Percentiles rank a stretch among this genome's conserved stretches.
These are phyloP conservation scores for Drosophila kohkoa DNA, from an alignment of 1,140 invertebrate species.

Conservation along the genomic window DNA sequence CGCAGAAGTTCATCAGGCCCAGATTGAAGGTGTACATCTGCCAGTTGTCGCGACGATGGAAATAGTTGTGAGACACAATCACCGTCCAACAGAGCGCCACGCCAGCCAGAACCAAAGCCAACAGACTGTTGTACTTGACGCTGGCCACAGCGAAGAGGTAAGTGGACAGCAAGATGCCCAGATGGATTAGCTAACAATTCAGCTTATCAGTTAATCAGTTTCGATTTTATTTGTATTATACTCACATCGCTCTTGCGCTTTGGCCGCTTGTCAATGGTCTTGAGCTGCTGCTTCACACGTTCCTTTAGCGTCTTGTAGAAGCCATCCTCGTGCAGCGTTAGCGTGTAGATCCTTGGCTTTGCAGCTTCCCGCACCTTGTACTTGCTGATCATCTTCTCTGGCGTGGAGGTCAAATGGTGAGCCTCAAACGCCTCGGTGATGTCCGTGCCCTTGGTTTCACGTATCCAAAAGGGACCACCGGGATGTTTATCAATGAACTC, in stretches of 20 bases:
- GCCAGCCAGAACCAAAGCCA: conserved; percentile 85
- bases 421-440: conserved; percentile 90
- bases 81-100: conserved; percentile 86
- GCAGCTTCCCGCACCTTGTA: conserved; percentile 87
- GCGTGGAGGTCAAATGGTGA: conserved; percentile 86
- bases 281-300: conserved; percentile 85
- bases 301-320: conserved; percentile 89
- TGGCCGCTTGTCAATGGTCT: conserved; percentile 84
- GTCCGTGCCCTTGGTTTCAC: conserved; percentile 88
- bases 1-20: conserved; percentile 87
- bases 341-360: conserved; percentile 86
- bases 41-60: conserved; percentile 92
- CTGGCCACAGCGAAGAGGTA: conserved; percentile 86
- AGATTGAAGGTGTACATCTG: conserved; percentile 93
- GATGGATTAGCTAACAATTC: conserved; percentile 62
- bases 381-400: conserved; percentile 86
- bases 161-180: conserved; percentile 85
- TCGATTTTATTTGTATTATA: conserved; percentile 4
- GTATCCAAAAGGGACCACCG: conserved; percentile 89
- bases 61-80: conserved; percentile 91
- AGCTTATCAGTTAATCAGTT: neutral
- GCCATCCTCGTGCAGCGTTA: conserved; percentile 88
- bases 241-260: conserved; percentile 77
- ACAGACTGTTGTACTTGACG: conserved; percentile 85
- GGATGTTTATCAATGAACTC: conserved; percentile 88